These are phyloP conservation scores for Ochropleura leucogaster DNA, from an alignment of 2,888 invertebrate genomes.

Conservation along the genomic window DNA sequence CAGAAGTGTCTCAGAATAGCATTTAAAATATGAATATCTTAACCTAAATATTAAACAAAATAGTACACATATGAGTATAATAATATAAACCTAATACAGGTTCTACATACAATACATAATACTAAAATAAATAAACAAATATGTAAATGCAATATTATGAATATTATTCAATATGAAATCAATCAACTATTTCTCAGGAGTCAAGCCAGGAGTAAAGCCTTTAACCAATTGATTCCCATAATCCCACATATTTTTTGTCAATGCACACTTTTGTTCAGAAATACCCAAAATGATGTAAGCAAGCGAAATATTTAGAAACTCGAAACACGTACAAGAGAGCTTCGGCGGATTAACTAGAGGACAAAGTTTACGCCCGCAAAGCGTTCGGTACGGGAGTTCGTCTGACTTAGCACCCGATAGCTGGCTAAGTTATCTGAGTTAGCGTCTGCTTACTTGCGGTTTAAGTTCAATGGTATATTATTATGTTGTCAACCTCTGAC, in stretches of 20 bases:
- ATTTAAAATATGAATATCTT: no score
- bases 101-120: no score
- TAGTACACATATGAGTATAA: no score
- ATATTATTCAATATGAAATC: no score
- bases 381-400: conserved; percentile 83
- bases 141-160: no score
- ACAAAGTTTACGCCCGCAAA: conserved; percentile 81
- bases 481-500: conserved; percentile 78
- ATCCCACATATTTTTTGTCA: conserved; percentile 8
- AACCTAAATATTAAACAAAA: no score
- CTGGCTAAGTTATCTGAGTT: conserved; percentile 84
- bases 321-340: conserved; percentile 52
- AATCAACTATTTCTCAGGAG: background rate
- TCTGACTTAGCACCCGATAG: conserved; percentile 87
- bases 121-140: no score
- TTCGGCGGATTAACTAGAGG: conserved; percentile 73
- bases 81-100: no score
- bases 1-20: no score
- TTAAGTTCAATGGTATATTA: conserved; percentile 84
- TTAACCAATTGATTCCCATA: conserved; percentile 6
- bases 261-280: conserved; percentile 12
- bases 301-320: conserved; percentile 35
- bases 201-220: no score
- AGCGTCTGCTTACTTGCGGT: conserved; percentile 81
- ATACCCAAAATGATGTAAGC: conserved; percentile 4